Base-by-base conservation (phyloP, 2,113 vertebrate species). In the Ancistrus triradiatus region DNA sequence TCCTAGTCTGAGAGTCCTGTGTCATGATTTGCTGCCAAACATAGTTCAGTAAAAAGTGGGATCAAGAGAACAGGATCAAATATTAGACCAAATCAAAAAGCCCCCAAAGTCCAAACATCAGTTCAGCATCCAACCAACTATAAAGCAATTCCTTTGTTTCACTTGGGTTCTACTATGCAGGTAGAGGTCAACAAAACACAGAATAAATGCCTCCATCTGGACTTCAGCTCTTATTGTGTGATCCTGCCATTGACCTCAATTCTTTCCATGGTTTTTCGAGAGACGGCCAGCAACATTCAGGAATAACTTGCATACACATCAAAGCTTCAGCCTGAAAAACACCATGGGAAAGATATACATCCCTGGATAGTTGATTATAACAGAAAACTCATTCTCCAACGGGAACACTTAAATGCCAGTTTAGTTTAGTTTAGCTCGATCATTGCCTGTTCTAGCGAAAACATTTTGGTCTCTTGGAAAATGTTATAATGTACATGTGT, bases 11-110 rank as follows among this genome's bases (percentile, higher is more conserved):
- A 69, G 74, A 78, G 72, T 61, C 51, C 68, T 63, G 53, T 58
- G 65, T 73, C 61, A 57, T 58, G 64, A 81, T 73, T 57, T 47
- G 53, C 59, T 70, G 58, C 78, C 80, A 84, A 79, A 81, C 63
- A 52, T 44, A 61, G 69, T 85, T 74, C 59, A 64, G 65, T 65
- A 78, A 73, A 72, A 67, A 81, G 44, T 71, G 68, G 27, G 38
- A 73, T 44, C 48, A 70, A 73, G 46, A 60, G 53, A 47, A 70
- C 60, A 24, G 68, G 74, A 76, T 65, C 42, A 65, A 67, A 19
- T 44, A 28, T 49, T 51, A 40, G 42, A 59, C 24, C 31, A 48
- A 68, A 66, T 53, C 42, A 38, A 79, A 83, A 84, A 60, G 68
- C 51, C 65, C 56, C 52, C 66, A 46, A 49, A 33, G 61, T 58